Evolutionary conservation across 1,140 invertebrate genomes (phyloP), one percentile per base, ranked within the genome.

Genomic region (Cotesia glomerata): DNA sequence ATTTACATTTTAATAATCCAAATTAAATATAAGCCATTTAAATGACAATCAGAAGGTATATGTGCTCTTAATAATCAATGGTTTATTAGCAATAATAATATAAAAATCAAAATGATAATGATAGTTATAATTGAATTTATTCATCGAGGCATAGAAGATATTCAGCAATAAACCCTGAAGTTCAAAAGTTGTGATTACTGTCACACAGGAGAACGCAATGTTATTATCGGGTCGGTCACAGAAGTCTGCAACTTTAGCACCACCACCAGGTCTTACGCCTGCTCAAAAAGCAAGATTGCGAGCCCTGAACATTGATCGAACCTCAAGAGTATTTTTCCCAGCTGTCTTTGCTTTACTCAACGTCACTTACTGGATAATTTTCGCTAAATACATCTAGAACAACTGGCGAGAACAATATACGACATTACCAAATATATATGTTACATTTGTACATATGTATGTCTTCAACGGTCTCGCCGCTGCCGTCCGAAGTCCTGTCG

Each of bases 331-430:
- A 49, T 93, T 95, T 81, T 97, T 97, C 82, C 95, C 95, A 0
- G 88, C 94, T 3, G 90, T 95, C 8, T 97, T 97, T 80, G 89
- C 94, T 32, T 86, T 95, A 59, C 89, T 97, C 11, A 97, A 97
- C 85, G 89, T 90, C 74, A 93, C 93, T 74, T 97, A 97, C 82
- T 97, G 95, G 95, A 91, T 94, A 71, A 91, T 94, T 82, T 97
- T 97, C 85, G 93, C 92, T 26, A 92, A 95, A 80, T 95, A 94
- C 84, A 92, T 95, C 81, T 94, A 91, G 35, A 51, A 14, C 11
- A 14, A n/a, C n/a, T 35, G 16, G 3, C 51, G 51, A 59, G n/a
- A 34, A 26, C 26, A 26, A 63, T 45, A 45, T 8, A 45, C 39
- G 11, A 45, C 56, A 58, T 16, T 4, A 58, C 5, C 26, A 58